phyloP scores from a whole-genome alignment of 64 coral and sea anemone genomes.

The Exaiptasia diaphana region DNA sequence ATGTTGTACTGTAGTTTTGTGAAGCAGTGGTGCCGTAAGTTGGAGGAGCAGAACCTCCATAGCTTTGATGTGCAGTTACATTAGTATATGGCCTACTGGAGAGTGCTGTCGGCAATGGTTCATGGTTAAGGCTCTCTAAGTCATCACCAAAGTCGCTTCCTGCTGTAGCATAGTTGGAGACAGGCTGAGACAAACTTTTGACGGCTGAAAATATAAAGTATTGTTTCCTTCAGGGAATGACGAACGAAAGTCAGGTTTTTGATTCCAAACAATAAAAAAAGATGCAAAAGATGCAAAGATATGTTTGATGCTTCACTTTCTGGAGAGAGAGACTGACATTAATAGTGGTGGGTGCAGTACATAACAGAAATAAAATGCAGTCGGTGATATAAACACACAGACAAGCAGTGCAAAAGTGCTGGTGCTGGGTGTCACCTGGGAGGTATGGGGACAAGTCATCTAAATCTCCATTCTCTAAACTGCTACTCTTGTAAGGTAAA shows the following conservation, averaged over 20 bases:
- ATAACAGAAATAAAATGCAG: no score
- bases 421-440: not conserved
- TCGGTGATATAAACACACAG: no score
- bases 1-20: no score
- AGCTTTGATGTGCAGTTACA: not conserved
- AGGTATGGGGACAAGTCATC: not conserved
- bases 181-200: slow-evolving; percentile 18
- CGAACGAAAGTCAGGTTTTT: no score
- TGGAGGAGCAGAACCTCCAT: not conserved
- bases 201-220: no score
- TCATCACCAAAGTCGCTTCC: slow-evolving; percentile 62
- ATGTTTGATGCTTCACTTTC: no score
- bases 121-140: slow-evolving; percentile 42
- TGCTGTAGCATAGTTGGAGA: slow-evolving; percentile 42
- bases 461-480: not conserved
- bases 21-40: no score
- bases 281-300: no score
- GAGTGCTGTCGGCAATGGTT: slow-evolving; percentile 14
- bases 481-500: not conserved
- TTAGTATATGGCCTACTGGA: not conserved
- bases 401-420: not conserved
- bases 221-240: no score
- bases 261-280: no score
- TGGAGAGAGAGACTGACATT: no score
- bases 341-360: no score